phyloP scores from a whole-genome alignment of 2,888 invertebrate genomes.

The Barypeithes pellucidus region DNA sequence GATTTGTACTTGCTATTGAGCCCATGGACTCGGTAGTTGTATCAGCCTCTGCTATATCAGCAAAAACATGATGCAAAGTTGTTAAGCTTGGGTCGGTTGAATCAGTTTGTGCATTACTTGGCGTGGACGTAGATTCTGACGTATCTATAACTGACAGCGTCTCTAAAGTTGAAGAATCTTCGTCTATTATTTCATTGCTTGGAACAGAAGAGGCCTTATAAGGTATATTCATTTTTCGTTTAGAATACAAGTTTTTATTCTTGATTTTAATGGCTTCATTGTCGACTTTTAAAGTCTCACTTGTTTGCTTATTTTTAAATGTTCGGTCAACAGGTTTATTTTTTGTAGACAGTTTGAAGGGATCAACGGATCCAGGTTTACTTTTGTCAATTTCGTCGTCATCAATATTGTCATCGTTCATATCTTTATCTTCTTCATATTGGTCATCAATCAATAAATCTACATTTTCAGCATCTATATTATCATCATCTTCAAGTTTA shows the following conservation, averaged over 20 bases:
- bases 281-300: slow-evolving; percentile 66
- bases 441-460: slow-evolving; percentile 23
- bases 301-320: slow-evolving; percentile 39
- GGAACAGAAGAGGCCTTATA: slow-evolving; percentile 42
- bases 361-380: background rate
- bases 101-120: slow-evolving; percentile 57
- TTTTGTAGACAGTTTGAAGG: background rate
- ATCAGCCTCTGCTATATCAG: slow-evolving; percentile 64
- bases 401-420: too few species aligned
- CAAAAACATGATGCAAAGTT: slow-evolving; percentile 72
- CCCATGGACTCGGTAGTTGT: slow-evolving; percentile 65
- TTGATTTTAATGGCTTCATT: slow-evolving; percentile 72
- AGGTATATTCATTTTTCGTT: slow-evolving; percentile 66
- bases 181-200: slow-evolving; percentile 13
- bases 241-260: slow-evolving; percentile 73
- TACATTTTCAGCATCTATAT: slow-evolving; percentile 9
- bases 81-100: slow-evolving; percentile 58
- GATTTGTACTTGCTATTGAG: slow-evolving; percentile 45
- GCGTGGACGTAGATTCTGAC: slow-evolving; percentile 22
- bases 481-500: slow-evolving; percentile 19
- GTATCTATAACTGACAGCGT: background rate
- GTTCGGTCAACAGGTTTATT: slow-evolving; percentile 47
- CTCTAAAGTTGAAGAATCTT: slow-evolving; percentile 18
- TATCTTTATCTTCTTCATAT: background rate
- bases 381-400: slow-evolving; percentile 1